Evolutionary conservation across 2,888 invertebrate species (phyloP), one percentile per base, ranked within the genome.

Genomic region (Eumerus sabulonum): DNA sequence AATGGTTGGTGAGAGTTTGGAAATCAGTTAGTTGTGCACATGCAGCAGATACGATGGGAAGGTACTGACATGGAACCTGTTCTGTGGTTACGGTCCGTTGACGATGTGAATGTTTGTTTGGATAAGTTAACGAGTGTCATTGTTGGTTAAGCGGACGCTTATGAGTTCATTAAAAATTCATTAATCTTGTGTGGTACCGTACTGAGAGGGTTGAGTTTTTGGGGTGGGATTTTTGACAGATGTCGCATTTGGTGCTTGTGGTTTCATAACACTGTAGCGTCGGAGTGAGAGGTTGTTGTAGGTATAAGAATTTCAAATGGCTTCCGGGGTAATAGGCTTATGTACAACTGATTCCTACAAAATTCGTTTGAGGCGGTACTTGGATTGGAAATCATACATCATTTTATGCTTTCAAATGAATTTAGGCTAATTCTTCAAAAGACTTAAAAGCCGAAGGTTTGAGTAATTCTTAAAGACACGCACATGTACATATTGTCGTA

Each of bases 121-220:
- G 72, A 76, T 62, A 73, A 38, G 53, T 60, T 71, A 71, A 76
- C 71, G 76, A 72, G 72, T 76, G 72, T 72, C 76, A 72, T 72
- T 76, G 72, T 76, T 77, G 76, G 54, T 72, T 77, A 72, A 72
- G 59, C 66, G 60, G 72, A 60, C 56, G 62, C 76, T 77, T 77
- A 77, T 62, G 72, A 72, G 64, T 77, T 77, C 66, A 77, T 77
- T 77, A 67, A 72, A 77, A 77, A 77, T 77, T 62, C 76, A 77
- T 77, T 77, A 77, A 77, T 50, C 70, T 51, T 35, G 45, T 9
- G 27, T 17, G 12, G 36, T 38, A 45, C n/a, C 11, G 12, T 2
- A 14, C 44, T 48, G 14, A 12, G 53, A n/a, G 17, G 11, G 12
- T 12, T 35, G 13, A 11, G 9, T 9, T 4, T 56, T 38, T 42